Conservation (phyloP, 2,113 vertebrate genomes). For the Rhegmatorhina hoffmannsi region DNA sequence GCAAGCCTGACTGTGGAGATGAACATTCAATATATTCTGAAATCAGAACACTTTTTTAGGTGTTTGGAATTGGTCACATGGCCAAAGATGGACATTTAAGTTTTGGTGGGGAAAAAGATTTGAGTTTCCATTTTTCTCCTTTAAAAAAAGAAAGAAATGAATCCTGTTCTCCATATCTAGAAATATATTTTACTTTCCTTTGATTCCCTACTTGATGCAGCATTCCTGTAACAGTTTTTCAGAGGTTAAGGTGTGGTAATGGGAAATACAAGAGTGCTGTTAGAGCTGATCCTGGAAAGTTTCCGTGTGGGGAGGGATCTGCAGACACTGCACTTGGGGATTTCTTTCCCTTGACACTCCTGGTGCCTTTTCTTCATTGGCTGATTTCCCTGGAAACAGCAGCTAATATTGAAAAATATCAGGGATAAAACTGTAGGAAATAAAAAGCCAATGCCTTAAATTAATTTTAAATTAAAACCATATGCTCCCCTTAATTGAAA, state of each 20-base stretch:
- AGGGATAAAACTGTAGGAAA: neutral
- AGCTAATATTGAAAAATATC: neutral
- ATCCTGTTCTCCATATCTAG: neutral
- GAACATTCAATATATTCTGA: neutral
- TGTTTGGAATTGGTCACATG: neutral
- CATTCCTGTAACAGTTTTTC: neutral
- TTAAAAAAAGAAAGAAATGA: neutral
- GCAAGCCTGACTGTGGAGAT: neutral
- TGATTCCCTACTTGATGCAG: neutral
- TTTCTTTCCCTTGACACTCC: neutral
- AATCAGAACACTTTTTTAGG: neutral
- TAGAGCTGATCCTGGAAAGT: too few species aligned
- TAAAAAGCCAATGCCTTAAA: neutral
- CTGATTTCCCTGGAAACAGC: neutral
- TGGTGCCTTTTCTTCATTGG: neutral
- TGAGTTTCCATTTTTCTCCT: neutral
- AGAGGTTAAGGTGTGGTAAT: neutral
- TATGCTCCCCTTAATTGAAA: neutral
- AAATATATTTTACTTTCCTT: neutral
- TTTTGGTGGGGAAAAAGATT: rapidly evolving
- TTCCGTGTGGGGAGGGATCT: rapidly evolving
- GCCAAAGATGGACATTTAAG: neutral
- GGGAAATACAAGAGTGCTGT: neutral
- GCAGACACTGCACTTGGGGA: neutral
- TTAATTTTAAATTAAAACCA: neutral